Conservation (phyloP, 2,797 vertebrate species). For the Malurus leucopterus region DNA sequence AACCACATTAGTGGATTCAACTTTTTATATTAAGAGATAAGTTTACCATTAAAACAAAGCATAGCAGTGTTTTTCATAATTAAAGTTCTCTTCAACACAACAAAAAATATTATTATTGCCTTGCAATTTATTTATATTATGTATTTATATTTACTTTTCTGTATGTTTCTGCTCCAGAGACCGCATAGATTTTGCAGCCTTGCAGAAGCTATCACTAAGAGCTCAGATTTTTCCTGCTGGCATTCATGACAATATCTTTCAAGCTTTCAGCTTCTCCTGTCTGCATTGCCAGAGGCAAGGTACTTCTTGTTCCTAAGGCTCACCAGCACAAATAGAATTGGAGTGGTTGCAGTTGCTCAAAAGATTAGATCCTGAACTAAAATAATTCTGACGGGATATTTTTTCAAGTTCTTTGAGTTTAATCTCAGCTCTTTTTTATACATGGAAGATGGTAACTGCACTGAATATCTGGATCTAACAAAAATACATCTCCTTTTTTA, state of each 20-base stretch:
- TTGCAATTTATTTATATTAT: neutral
- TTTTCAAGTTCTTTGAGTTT: accelerated
- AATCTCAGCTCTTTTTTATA: neutral
- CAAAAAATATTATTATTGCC: neutral
- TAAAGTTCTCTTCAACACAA: neutral
- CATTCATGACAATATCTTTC: neutral
- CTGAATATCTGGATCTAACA: neutral
- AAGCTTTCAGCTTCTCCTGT: neutral
- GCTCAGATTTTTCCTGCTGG: neutral
- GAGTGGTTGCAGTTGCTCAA: neutral
- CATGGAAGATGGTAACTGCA: neutral
- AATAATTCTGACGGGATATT: neutral
- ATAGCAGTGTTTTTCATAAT: neutral
- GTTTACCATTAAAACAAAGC: neutral
- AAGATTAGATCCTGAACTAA: neutral
- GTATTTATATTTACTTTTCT: neutral
- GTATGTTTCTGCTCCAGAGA: neutral
- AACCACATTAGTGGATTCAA: neutral
- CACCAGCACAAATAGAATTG: neutral
- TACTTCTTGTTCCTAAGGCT: neutral
- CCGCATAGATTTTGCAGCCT: neutral
- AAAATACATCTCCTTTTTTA: neutral
- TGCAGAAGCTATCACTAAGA: neutral
- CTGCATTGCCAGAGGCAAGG: neutral
- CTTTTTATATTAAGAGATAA: neutral